phyloP scores from a whole-genome alignment of 2,888 invertebrate species.

The Macrophya annulata region DNA sequence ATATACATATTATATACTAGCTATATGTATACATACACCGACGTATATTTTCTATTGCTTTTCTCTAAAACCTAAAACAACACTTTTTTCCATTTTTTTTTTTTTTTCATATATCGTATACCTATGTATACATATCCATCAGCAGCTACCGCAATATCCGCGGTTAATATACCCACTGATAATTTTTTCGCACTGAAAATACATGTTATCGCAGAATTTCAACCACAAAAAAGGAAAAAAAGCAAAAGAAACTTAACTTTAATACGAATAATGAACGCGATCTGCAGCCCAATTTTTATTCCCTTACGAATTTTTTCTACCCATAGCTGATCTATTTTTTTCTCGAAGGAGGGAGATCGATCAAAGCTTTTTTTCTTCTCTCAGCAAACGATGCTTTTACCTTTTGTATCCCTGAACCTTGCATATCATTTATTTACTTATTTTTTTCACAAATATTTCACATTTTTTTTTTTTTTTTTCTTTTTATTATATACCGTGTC shows the following conservation, averaged over 20 bases:
- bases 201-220: not conserved
- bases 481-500: not conserved
- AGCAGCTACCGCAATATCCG: not conserved
- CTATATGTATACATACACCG: not conserved
- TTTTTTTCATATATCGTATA: constrained; percentile 2
- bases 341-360: not conserved
- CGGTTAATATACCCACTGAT: not conserved
- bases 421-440: not conserved
- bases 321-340: not conserved
- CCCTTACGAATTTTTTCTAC: not conserved
- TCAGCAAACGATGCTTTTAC: not conserved
- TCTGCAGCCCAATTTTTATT: not conserved
- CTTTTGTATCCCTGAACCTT: not conserved
- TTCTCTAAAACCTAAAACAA: not conserved
- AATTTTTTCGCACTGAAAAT: not conserved
- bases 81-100: constrained; percentile 1
- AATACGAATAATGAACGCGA: no score
- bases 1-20: not conserved
- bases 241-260: no score
- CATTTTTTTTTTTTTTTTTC: not conserved
- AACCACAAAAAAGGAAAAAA: not conserved
- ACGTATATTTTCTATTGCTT: not conserved
- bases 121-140: not conserved
- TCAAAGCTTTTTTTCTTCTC: not conserved
- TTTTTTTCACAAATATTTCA: not conserved